Base-by-base conservation (phyloP, 2,888 invertebrate genomes). In the Pinctada fucata region DNA sequence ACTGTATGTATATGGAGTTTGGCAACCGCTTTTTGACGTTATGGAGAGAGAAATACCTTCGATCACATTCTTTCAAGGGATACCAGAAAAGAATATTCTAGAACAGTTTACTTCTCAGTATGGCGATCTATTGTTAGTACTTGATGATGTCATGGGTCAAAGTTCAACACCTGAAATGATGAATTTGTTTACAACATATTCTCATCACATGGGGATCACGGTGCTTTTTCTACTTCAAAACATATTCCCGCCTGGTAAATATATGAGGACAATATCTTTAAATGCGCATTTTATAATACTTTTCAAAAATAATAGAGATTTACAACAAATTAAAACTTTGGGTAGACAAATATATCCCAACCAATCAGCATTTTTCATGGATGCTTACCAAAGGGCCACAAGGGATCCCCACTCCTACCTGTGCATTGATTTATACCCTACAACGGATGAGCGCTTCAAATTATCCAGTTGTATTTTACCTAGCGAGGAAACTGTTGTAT, bases 291-390 rank as follows among this genome's bases (percentile, higher is more conserved):
- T 79, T 72, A 73, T 81, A 47, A 70, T 81, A 63, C n/a, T 81
- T 8, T 79, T 83, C 63, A 75, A 78, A 65, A 81, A 83, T 47
- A 65, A 70, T 66, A 48, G 83, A 51, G 81, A 81, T 66, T 72
- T 76, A 64, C 69, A 73, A 52, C 83, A 83, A 70, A 76, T 83
- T 31, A 69, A 78, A 52, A 75, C 79, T 2, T 76, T 83, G 47
- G 81, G 74, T 47, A 78, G 78, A 66, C 83, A 83, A 69, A 79
- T 81, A 58, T 81, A 74, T 65, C 80, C 81, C 3, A 66, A 79
- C 50, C 79, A 80, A 73, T 16, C 71, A 31, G 72, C 75, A 2
- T 83, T 74, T 67, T 81, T 83, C 69, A 79, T 79, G 79, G 79
- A 81, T 71, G 75, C 76, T 31, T 83, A 80, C 72, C 64, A 67